Evolutionary conservation across 1,140 invertebrate genomes (phyloP).

Genomic region (Saccostrea echinata): DNA sequence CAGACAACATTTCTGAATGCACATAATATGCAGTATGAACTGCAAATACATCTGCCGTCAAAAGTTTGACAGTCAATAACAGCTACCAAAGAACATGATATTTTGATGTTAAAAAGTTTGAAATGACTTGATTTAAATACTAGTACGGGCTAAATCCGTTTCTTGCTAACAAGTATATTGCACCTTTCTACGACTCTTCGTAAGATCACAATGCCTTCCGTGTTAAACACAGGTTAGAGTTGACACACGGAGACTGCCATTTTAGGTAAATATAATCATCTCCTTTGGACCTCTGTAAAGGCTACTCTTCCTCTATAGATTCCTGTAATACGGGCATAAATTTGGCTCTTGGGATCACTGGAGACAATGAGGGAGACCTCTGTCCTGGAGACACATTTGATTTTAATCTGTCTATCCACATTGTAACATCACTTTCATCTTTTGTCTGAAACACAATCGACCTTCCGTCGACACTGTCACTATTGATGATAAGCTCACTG

Average conservation of each 20-base stretch:
- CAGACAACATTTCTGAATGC: not conserved
- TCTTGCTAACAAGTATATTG: not conserved
- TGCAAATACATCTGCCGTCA: not conserved
- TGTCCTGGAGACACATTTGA: not conserved
- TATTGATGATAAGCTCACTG: not conserved
- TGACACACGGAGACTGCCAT: too few relatives aligned
- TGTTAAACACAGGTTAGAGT: too few relatives aligned
- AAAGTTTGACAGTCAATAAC: not conserved
- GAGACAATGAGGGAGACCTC: constrained; percentile 37
- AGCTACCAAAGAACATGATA: too few relatives aligned
- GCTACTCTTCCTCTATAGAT: constrained; percentile 42
- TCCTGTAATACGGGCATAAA: constrained; percentile 51
- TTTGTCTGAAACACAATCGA: not conserved
- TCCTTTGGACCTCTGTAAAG: too few relatives aligned
- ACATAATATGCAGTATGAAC: not conserved
- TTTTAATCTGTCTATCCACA: not conserved
- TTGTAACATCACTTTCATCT: not conserved
- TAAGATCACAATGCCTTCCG: not conserved
- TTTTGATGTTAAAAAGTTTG: too few relatives aligned
- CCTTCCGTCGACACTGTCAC: not conserved
- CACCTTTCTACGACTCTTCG: not conserved
- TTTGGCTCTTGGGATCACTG: constrained; percentile 29
- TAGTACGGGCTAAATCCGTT: not conserved
- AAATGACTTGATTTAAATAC: too few relatives aligned
- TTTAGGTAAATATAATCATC: too few relatives aligned